These are phyloP conservation scores for Nycticryphes semicollaris DNA, from an alignment of 2,113 vertebrate species.

Conservation along the genomic window DNA sequence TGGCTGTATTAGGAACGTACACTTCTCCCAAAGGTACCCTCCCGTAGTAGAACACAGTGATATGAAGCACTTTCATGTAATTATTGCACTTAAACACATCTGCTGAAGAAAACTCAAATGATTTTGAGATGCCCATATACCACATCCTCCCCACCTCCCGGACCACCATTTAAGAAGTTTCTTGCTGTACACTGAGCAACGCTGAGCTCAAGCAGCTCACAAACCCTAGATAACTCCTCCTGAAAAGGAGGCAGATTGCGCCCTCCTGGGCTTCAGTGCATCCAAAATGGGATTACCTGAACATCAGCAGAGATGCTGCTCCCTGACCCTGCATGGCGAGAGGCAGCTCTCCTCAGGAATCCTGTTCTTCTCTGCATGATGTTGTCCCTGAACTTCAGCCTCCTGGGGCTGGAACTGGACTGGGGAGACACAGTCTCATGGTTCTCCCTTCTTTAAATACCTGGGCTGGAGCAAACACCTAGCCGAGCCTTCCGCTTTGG, in stretches of 20 bases:
- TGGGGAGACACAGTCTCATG: neutral
- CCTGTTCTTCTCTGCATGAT: neutral
- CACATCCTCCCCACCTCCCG: neutral
- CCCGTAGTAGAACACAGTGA: rapidly evolving
- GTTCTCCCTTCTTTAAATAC: neutral
- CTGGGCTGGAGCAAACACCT: neutral
- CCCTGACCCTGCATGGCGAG: neutral
- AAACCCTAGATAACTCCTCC: neutral
- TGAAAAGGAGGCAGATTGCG: neutral
- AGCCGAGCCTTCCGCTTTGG: neutral
- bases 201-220: neutral
- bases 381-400: neutral
- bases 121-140: rapidly evolving
- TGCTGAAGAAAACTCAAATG: neutral
- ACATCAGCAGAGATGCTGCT: neutral
- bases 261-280: neutral
- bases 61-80: neutral
- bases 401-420: neutral
- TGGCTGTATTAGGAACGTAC: rapidly evolving
- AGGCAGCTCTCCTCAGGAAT: no score
- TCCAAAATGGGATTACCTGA: neutral
- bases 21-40: neutral
- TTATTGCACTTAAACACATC: neutral
- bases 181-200: rapidly evolving
- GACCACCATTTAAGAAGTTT: neutral